phyloP scores from a whole-genome alignment of 2,888 invertebrate species.

The Ellobium chinense region DNA sequence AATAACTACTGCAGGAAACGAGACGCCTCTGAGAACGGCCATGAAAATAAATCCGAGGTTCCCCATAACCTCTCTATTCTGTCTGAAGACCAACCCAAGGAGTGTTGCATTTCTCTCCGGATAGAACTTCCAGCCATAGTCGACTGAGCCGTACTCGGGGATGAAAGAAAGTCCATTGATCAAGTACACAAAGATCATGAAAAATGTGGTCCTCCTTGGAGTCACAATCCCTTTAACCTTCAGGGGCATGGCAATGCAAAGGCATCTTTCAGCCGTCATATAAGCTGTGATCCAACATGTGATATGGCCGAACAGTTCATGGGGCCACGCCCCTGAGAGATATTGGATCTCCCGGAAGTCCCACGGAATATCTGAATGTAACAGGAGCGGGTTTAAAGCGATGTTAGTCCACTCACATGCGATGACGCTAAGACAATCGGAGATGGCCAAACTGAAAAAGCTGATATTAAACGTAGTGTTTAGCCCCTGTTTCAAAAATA shows the following conservation, averaged over 20 bases:
- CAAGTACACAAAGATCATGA: neutral
- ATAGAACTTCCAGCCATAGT: neutral
- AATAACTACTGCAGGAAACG: neutral
- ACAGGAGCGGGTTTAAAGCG: neutral
- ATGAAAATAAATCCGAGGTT: neutral
- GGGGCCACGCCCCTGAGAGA: neutral
- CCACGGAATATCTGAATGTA: neutral
- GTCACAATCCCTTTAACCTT: conserved; percentile 9
- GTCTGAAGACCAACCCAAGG: neutral
- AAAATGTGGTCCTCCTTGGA: neutral
- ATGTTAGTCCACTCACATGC: neutral
- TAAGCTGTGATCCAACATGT: conserved; percentile 3
- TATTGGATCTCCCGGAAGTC: neutral
- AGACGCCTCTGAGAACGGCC: neutral
- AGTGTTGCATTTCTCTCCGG: neutral
- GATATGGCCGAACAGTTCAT: neutral
- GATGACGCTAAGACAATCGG: neutral
- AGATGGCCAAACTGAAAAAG: conserved; percentile 12
- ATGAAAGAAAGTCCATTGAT: neutral
- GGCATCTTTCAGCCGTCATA: neutral
- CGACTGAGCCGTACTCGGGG: neutral
- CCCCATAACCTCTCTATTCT: neutral
- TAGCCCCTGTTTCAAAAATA: conserved; percentile 20
- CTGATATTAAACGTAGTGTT: conserved; percentile 22
- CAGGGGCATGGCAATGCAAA: conserved; percentile 2